Percentiles rank a stretch among this genome's conserved stretches.
Conservation (phyloP, 2,888 invertebrate species). For the Melipona beecheii region DNA sequence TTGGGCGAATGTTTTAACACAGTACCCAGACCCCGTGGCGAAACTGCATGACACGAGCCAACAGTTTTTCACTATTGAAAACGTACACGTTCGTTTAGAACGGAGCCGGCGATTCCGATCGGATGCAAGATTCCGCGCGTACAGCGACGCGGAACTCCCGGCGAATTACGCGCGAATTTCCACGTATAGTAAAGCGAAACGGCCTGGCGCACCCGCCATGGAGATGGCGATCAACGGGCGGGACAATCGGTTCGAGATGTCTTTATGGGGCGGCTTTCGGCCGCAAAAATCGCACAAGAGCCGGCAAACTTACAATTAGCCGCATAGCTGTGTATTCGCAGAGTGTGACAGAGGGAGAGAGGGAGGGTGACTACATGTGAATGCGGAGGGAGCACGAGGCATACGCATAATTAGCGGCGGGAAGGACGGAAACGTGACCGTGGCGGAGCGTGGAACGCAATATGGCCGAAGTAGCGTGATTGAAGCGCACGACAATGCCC, state of each 20-base stretch:
- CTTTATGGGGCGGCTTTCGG: constrained; percentile 15
- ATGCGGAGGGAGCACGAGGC: constrained; percentile 43
- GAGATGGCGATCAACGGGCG: background rate
- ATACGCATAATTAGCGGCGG: constrained; percentile 65
- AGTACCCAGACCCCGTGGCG: too few relatives aligned
- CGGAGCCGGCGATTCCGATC: background rate
- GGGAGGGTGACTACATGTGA: constrained; percentile 27
- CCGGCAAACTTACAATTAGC: constrained; percentile 18
- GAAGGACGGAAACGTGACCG: constrained; percentile 62
- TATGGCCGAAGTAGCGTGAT: constrained; percentile 47
- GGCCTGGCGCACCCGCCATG: too few relatives aligned
- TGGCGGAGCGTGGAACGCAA: constrained; percentile 14
- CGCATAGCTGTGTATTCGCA: constrained; percentile 8
- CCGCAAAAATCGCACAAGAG: constrained; percentile 10
- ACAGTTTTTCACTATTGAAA: background rate
- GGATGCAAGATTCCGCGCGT: background rate
- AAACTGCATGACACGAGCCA: background rate
- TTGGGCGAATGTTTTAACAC: too few relatives aligned
- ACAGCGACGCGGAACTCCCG: background rate
- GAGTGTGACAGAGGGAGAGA: constrained; percentile 5
- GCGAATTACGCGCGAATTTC: background rate
- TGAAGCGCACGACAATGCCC: constrained; percentile 39
- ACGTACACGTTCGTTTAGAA: background rate
- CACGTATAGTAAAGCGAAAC: background rate
- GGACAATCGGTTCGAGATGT: background rate